Evolutionary conservation across 2,888 invertebrate species (phyloP).

Genomic region (Ormyrus nitidulus): DNA sequence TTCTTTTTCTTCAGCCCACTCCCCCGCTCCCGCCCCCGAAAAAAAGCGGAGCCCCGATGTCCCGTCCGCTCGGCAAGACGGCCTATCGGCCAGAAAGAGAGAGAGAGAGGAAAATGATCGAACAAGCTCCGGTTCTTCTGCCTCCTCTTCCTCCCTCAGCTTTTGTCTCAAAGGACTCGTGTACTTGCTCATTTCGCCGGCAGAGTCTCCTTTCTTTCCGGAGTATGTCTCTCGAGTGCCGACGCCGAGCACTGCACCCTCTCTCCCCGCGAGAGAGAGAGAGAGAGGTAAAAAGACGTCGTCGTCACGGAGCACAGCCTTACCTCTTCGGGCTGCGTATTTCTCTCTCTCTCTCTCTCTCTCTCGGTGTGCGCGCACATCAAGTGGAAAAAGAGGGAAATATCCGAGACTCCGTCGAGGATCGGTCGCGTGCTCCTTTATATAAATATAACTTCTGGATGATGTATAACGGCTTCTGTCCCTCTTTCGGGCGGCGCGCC

Average conservation of each 20-base stretch:
- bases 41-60: too few relatives aligned
- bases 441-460: not conserved
- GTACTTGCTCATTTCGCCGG: slow-evolving; percentile 70
- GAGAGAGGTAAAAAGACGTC: slow-evolving; percentile 1
- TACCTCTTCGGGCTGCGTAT: not conserved
- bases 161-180: slow-evolving; percentile 72
- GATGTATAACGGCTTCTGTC: slow-evolving; percentile 1
- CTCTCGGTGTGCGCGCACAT: not conserved
- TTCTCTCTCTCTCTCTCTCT: not conserved
- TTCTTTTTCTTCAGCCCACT: not conserved
- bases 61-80: too few relatives aligned
- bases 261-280: slow-evolving; percentile 28
- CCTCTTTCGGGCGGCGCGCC: not conserved
- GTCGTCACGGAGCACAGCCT: not conserved
- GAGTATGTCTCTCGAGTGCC: slow-evolving; percentile 49
- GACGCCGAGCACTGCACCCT: slow-evolving; percentile 43
- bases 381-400: slow-evolving; percentile 8
- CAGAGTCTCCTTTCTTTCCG: slow-evolving; percentile 61
- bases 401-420: slow-evolving; percentile 12
- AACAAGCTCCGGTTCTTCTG: not conserved
- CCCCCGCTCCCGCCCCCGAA: too few relatives aligned
- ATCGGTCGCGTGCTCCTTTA: slow-evolving; percentile 1
- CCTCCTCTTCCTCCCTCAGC: slow-evolving; percentile 61
- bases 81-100: slow-evolving; percentile 25
- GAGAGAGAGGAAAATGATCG: not conserved